A percentile compares a stretch with the other conserved stretches of the same genome.
These are phyloP conservation scores for Coenonympha glycerion DNA, from an alignment of 2,888 invertebrate species.

Conservation along the genomic window DNA sequence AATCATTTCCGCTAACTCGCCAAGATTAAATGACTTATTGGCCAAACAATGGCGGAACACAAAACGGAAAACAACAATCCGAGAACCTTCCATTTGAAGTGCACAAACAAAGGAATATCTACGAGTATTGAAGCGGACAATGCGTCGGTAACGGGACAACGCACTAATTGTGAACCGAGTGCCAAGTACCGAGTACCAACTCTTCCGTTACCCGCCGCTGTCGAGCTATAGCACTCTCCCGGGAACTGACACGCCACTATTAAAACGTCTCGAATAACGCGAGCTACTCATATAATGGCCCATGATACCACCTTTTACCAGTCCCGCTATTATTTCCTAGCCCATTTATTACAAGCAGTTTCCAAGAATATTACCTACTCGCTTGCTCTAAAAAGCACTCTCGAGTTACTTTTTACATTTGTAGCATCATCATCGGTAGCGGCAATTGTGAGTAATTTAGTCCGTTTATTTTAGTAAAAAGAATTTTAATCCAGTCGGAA, in stretches of 20 bases:
- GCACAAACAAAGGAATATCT: slow-evolving; percentile 67
- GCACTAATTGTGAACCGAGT: slow-evolving; percentile 66
- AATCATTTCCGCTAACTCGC: slow-evolving; percentile 8
- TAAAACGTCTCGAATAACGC: slow-evolving; percentile 34
- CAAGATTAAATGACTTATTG: slow-evolving; percentile 25
- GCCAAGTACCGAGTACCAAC: slow-evolving; percentile 54
- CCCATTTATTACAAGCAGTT: slow-evolving; percentile 3
- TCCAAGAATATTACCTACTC: slow-evolving; percentile 1
- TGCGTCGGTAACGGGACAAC: slow-evolving; percentile 66
- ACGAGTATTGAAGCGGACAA: slow-evolving; percentile 63
- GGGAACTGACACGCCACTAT: slow-evolving; percentile 33
- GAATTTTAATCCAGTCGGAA: background rate
- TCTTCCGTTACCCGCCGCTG: slow-evolving; percentile 57
- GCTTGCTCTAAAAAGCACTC: background rate
- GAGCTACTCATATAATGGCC: slow-evolving; percentile 21
- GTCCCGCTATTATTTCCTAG: slow-evolving; percentile 20
- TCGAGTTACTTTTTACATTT: slow-evolving; percentile 1
- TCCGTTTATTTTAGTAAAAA: background rate
- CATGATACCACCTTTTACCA: slow-evolving; percentile 16
- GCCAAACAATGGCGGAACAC: slow-evolving; percentile 46
- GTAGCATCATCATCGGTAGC: background rate
- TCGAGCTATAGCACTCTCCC: slow-evolving; percentile 36
- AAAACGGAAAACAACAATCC: slow-evolving; percentile 52
- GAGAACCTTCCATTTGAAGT: slow-evolving; percentile 56
- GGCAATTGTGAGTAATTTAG: background rate